Evolutionary conservation across 2,888 invertebrate genomes (phyloP), one percentile per base, ranked within the genome.

Genomic region (Copidosoma aretas): DNA sequence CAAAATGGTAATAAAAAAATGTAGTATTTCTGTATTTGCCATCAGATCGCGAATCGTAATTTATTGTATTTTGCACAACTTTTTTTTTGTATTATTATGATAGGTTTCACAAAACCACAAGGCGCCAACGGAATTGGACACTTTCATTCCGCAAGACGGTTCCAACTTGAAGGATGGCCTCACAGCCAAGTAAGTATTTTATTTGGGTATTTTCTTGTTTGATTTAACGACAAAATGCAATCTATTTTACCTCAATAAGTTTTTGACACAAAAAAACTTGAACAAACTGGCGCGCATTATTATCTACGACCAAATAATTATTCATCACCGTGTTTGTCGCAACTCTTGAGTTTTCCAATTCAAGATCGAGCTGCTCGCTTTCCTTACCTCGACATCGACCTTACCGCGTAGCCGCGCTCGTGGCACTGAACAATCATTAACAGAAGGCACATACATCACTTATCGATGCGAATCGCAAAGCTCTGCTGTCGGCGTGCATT

Each of bases 121-220:
- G 68, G 71, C 85, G 62, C 86, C 89, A 60, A 92, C 92, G 75
- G 93, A 93, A 84, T 83, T 93, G 87, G 92, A 93, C 77, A 92
- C 91, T n/a, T 93, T 93, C 80, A 85, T 93, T 73, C 90, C 93
- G 56, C 88, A 86, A 76, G 90, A 91, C 78, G 91, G 91, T 67
- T 85, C 86, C n/a, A 74, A 77, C 25, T 82, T 82, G 69, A 81
- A 82, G 57, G 81, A 80, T n/a, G 58, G 64, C n/a, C 67, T 83
- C 22, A 69, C 79, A 19, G 75, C 76, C 52, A 83, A 82, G 82
- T 82, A 74, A 77, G 80, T 73, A 67, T 59, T n/a, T 59, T n/a
- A 2, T 8, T 10, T 8, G 1, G 21, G 24, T 12, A 25, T 0
- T 8, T 5, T 5, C 3, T 32, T 32, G 8, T 5, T 5, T 17